Conservation (phyloP, 2,113 vertebrate genomes). For the Rhegmatorhina hoffmannsi region DNA sequence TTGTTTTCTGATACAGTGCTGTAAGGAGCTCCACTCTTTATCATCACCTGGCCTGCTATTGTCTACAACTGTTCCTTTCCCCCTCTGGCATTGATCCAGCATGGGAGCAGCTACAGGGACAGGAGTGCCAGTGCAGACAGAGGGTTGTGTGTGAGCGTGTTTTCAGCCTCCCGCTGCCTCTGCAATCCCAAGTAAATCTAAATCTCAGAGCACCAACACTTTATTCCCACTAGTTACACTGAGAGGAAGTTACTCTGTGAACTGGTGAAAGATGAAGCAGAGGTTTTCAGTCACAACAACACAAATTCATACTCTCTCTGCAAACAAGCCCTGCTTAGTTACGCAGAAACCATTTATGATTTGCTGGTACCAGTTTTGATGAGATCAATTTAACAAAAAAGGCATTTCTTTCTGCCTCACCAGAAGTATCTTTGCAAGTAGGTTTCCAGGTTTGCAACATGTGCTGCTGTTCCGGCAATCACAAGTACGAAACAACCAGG, state of each 20-base stretch:
- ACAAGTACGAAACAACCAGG: not conserved
- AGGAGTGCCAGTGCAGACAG: not conserved
- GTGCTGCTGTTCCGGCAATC: not conserved
- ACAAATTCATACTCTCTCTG: not conserved
- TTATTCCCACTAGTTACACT: not conserved
- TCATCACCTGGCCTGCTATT: not conserved
- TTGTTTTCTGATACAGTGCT: not conserved
- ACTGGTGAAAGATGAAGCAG: not conserved
- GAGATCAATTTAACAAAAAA: not conserved
- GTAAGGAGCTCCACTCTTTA: not conserved
- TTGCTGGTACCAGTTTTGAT: not conserved
- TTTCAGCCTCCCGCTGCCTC: not conserved
- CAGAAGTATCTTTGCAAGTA: not conserved
- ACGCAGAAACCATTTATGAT: not conserved
- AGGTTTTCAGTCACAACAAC: not conserved
- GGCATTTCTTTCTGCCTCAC: not conserved
- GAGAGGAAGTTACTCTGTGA: not conserved
- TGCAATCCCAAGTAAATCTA: not conserved
- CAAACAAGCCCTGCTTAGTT: not conserved
- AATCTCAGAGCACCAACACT: not conserved
- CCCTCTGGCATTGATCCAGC: not conserved
- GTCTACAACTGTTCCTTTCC: not conserved
- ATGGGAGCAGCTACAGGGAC: accelerated
- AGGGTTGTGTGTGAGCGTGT: not conserved
- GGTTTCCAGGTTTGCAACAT: not conserved